phyloP scores from a whole-genome alignment of 1,140 invertebrate species.

The Vollenhovia emeryi region DNA sequence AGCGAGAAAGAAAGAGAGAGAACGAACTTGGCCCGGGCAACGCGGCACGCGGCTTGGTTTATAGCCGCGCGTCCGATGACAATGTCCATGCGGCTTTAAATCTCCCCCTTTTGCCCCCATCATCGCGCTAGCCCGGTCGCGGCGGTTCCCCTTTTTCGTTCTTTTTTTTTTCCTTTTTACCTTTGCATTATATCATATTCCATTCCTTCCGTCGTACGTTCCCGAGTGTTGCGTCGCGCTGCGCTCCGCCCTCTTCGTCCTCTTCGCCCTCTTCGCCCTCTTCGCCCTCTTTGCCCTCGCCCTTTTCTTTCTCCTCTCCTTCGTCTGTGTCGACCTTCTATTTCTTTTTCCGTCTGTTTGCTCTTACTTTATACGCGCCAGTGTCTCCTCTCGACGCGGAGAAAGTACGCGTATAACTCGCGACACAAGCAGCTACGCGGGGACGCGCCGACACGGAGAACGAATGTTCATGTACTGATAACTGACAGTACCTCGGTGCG shows the following conservation, averaged over 20 bases:
- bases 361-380: conserved; percentile 47
- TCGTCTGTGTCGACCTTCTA: conserved; percentile 15
- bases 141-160: conserved; percentile 12
- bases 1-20: conserved; percentile 5
- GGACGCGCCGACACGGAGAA: conserved; percentile 68
- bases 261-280: conserved; percentile 40
- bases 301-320: conserved; percentile 44
- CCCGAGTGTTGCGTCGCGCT: conserved; percentile 56
- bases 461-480: conserved; percentile 79
- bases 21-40: conserved; percentile 66
- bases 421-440: conserved; percentile 57
- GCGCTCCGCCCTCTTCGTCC: conserved; percentile 49
- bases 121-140: conserved; percentile 22
- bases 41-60: conserved; percentile 72
- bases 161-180: conserved; percentile 70
- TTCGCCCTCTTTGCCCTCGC: conserved; percentile 46
- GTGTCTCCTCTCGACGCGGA: conserved; percentile 17
- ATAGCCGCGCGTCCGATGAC: conserved; percentile 77
- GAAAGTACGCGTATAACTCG: conserved; percentile 74
- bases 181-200: conserved; percentile 80
- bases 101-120: conserved; percentile 64
- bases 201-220: conserved; percentile 76
- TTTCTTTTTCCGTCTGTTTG: conserved; percentile 25
- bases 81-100: conserved; percentile 79
- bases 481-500: conserved; percentile 70